Percentiles rank a stretch among this genome's conserved stretches.
Conservation (phyloP, 2,113 vertebrate species). For the Mustelus asterias region DNA sequence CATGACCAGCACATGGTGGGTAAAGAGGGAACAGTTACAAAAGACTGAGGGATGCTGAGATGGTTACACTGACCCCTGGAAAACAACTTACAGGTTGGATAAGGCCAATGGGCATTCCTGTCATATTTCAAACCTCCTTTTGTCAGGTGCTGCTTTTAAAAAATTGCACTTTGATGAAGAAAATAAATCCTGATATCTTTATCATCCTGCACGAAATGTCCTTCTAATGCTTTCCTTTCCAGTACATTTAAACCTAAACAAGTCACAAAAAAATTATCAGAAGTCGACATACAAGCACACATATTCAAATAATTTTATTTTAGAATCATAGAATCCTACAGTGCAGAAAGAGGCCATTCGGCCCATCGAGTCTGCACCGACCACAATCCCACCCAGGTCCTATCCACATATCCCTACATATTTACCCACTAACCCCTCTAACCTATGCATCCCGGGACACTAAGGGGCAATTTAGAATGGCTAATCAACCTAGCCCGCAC, state of each 20-base stretch:
- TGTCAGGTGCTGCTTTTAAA: background rate
- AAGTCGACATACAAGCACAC: background rate
- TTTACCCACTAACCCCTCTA: no score
- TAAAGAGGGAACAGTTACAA: constrained; percentile 47
- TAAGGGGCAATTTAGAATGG: no score
- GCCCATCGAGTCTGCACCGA: no score
- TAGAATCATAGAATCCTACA: no score
- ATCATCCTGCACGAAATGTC: background rate
- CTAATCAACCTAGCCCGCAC: no score
- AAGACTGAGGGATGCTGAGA: background rate
- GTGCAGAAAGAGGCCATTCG: no score
- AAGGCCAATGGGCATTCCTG: constrained; percentile 41
- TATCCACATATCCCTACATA: no score
- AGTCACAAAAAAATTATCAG: background rate
- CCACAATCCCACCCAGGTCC: no score
- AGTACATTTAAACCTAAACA: background rate
- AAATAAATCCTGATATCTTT: background rate
- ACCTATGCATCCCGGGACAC: no score
- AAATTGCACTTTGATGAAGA: background rate
- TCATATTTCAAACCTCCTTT: background rate
- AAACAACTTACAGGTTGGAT: background rate
- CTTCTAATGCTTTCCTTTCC: background rate
- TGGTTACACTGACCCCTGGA: no score
- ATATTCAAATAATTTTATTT: background rate
- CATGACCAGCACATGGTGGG: constrained; percentile 54